A percentile compares a stretch with the other conserved stretches of the same genome.
phyloP scores from a whole-genome alignment of 92 coral and sea anemone species.

The Zoanthus solanderi region DNA sequence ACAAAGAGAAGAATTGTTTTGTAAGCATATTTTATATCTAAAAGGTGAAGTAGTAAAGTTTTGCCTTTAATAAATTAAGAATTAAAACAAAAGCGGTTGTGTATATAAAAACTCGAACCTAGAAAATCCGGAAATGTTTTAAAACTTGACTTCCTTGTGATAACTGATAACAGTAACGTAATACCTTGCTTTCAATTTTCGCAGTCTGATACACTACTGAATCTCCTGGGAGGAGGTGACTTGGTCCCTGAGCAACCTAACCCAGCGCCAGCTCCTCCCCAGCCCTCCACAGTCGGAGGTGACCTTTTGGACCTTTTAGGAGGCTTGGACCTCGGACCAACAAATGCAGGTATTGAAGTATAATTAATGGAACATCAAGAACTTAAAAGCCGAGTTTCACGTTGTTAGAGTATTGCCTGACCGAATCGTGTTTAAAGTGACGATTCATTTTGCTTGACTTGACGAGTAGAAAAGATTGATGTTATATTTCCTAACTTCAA shows the following conservation, averaged over 20 bases:
- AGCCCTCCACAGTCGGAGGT: conserved; percentile 83
- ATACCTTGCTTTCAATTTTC: neutral
- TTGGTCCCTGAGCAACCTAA: conserved; percentile 50
- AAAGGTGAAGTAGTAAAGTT: too few species aligned
- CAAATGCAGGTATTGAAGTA: conserved; percentile 65
- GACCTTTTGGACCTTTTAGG: conserved; percentile 93
- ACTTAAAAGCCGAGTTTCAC: neutral
- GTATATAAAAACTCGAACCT: too few species aligned
- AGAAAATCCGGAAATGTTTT: neutral
- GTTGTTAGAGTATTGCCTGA: too few species aligned
- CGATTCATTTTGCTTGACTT: too few species aligned
- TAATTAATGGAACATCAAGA: neutral
- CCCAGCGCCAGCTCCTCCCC: conserved; percentile 80
- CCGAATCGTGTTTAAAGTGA: too few species aligned
- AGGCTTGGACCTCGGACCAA: conserved; percentile 89
- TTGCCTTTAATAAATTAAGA: too few species aligned
- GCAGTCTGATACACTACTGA: conserved; percentile 89
- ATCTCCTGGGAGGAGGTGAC: conserved; percentile 94
- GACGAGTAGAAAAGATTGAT: too few species aligned
- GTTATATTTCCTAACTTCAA: too few species aligned
- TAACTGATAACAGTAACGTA: neutral
- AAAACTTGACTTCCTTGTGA: neutral
- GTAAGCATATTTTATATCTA: too few species aligned
- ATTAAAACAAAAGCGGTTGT: too few species aligned
- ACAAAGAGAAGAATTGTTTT: too few species aligned